These are phyloP conservation scores for Bombus turneri DNA, from an alignment of 1,140 invertebrate genomes.

Conservation along the genomic window DNA sequence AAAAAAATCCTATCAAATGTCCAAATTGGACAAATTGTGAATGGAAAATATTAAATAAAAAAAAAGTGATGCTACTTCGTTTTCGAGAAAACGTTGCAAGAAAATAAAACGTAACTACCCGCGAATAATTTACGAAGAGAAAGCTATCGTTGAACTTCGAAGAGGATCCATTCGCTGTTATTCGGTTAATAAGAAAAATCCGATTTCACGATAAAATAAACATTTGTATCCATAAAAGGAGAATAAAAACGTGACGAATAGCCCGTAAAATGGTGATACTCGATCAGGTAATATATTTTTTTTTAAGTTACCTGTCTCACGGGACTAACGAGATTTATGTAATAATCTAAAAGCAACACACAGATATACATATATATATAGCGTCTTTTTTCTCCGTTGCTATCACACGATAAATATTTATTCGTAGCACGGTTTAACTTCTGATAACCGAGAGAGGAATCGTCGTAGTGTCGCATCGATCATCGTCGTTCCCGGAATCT, in stretches of 20 bases:
- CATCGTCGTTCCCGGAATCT: not conserved
- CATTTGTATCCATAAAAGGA: not conserved
- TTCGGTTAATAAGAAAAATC: not conserved
- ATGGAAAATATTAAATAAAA: no score
- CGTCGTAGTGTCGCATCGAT: slow-evolving; percentile 18
- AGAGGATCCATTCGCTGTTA: not conserved
- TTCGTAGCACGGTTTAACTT: slow-evolving; percentile 1
- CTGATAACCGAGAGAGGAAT: slow-evolving; percentile 11
- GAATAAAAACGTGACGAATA: not conserved
- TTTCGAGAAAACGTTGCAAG: not conserved
- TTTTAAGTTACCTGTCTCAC: not conserved
- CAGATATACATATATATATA: no score
- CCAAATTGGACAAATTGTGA: no score
- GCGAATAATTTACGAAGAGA: not conserved
- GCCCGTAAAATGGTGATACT: not conserved
- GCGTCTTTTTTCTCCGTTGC: not conserved
- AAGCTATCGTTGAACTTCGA: not conserved
- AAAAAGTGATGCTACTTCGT: not conserved
- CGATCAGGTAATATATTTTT: not conserved
- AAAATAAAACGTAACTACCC: not conserved
- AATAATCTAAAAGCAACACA: slow-evolving; percentile 25
- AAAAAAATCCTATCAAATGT: no score
- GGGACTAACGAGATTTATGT: slow-evolving; percentile 4
- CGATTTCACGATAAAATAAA: not conserved
- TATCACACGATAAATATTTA: slow-evolving; percentile 42